Base-by-base conservation (phyloP, 2,888 invertebrate genomes). In the Callosobruchus maculatus region DNA sequence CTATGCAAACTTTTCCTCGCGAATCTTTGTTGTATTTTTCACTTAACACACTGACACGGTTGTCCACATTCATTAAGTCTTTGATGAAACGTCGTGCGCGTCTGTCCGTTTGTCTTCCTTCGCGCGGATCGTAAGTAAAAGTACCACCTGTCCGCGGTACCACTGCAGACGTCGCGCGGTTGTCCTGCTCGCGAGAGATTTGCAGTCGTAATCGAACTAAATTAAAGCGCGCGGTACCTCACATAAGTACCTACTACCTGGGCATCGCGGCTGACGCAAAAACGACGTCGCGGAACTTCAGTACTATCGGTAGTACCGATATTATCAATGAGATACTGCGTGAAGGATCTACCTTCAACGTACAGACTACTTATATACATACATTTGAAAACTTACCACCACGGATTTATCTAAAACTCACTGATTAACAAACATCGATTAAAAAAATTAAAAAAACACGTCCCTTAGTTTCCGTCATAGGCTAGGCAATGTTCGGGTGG, bases 191-290 rank as follows among this genome's bases (percentile, higher is more conserved):
- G 18, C 76, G 76, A 74, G 73, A 76, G 76, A 76, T 74, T 76
- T 70, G 76, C 76, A 70, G 74, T 30, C 69, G 30, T 72, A 71
- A 73, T 74, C 76, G 71, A 72, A 76, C 76, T 76, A 76, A 74
- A 74, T 73, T 71, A 20, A 71, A 18, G 9, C 9, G 49, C 49
- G 49, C 13, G 49, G 13, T 49, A 49, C 49, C 49, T 49, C 49
- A 13, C 49, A 49, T 49, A 49, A 49, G 49, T 49, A 49, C 49
- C 49, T 49, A 26, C 26, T 26, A 26, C 26, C 26, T 26, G 26
- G 26, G 26, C 26, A 26, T 49, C 49, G 49, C 49, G 18, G 13
- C 5, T 49, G 49, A 49, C 49, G 49, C 49, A 49, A 13, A 49
- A 49, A 18, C 49, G 49, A 18, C 49, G 13, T 49, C 49, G 49